Evolutionary conservation across 1,140 invertebrate genomes (phyloP).

Genomic region (Galendromus occidentalis): DNA sequence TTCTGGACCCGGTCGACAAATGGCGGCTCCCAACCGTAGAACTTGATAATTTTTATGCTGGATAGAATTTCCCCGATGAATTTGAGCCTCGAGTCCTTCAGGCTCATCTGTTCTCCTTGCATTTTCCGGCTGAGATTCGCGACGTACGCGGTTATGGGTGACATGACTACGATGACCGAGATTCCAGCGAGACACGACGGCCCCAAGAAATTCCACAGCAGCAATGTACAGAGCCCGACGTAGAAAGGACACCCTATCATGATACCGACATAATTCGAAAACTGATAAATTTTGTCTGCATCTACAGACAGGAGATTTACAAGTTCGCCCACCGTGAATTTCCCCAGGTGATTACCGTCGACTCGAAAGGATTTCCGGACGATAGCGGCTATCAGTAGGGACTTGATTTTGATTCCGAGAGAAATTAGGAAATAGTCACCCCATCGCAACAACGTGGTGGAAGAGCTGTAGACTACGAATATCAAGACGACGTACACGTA

Average conservation of each 20-base stretch:
- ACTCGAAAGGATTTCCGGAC: slow-evolving; percentile 29
- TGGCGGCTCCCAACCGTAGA: slow-evolving; percentile 62
- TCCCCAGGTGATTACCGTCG: slow-evolving; percentile 16
- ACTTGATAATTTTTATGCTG: slow-evolving; percentile 27
- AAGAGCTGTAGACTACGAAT: slow-evolving; percentile 20
- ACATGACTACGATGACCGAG: slow-evolving; percentile 54
- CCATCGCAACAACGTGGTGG: slow-evolving; percentile 59
- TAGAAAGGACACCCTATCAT: slow-evolving; percentile 26
- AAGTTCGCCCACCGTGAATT: slow-evolving; percentile 17
- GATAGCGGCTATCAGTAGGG: slow-evolving; percentile 25
- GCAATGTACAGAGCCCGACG: slow-evolving; percentile 25
- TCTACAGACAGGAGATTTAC: slow-evolving; percentile 21
- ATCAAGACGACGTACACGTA: slow-evolving; percentile 48
- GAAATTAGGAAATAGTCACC: slow-evolving; percentile 72
- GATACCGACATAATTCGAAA: slow-evolving; percentile 19
- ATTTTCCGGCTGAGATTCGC: slow-evolving; percentile 26
- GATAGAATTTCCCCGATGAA: slow-evolving; percentile 26
- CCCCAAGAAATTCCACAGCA: slow-evolving; percentile 36
- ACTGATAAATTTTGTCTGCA: slow-evolving; percentile 28
- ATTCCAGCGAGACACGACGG: slow-evolving; percentile 70
- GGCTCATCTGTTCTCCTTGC: slow-evolving; percentile 27
- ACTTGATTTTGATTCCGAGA: slow-evolving; percentile 20
- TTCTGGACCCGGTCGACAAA: slow-evolving; percentile 63
- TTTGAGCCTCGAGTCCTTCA: slow-evolving; percentile 27
- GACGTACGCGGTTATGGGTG: slow-evolving; percentile 31